Conservation (phyloP, 1,140 invertebrate genomes). For the Pentalonia nigronervosa region DNA sequence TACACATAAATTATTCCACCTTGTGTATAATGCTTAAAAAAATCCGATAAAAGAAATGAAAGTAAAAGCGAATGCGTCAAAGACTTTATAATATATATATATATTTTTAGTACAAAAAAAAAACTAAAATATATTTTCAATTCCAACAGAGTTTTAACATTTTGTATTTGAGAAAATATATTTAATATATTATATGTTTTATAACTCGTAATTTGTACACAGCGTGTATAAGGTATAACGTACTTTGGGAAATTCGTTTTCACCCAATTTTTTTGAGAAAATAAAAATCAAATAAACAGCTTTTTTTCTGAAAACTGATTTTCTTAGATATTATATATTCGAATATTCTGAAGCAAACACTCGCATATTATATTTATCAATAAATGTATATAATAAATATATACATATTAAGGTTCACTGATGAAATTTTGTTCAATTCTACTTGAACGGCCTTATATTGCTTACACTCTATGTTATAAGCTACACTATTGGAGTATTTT, state of each 20-base stretch:
- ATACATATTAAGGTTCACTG: no score
- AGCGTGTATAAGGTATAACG: background rate
- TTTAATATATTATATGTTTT: conserved; percentile 16
- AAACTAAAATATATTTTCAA: background rate
- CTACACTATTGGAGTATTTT: background rate
- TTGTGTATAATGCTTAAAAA: background rate
- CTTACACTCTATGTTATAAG: background rate
- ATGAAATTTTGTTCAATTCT: background rate
- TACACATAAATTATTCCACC: background rate
- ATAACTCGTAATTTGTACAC: background rate
- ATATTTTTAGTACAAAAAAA: background rate
- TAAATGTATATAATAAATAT: background rate
- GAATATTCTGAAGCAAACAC: background rate
- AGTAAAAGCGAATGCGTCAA: conserved; percentile 3
- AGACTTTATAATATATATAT: background rate
- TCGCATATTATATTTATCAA: background rate
- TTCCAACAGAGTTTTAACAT: background rate
- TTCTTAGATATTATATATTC: background rate
- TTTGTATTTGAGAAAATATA: background rate
- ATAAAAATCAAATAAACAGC: conserved; percentile 28
- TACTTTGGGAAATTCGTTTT: background rate
- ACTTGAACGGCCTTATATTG: background rate
- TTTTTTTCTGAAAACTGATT: background rate
- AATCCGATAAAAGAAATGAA: conserved; percentile 5
- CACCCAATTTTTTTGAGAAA: background rate